Percentiles rank a stretch among this genome's conserved stretches.
Evolutionary conservation across 2,797 vertebrate species (phyloP).

Genomic region (Malacoctenus gilli): DNA sequence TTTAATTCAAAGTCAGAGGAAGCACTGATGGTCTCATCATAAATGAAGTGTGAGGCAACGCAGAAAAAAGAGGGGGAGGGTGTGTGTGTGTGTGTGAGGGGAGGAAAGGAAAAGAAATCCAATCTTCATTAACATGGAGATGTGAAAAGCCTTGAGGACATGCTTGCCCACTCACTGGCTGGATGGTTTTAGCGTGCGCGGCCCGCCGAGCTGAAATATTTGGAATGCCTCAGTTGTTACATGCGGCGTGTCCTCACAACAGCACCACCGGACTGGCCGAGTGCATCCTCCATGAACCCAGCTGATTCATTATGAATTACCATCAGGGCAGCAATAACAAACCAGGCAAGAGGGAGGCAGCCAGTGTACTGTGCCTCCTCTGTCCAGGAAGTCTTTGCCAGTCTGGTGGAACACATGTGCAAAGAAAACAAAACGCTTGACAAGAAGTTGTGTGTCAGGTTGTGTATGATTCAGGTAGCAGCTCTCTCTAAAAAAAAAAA

Average conservation of each 20-base stretch:
- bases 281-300: background rate
- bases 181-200: slow-evolving; percentile 43
- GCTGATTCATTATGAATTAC: background rate
- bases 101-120: slow-evolving; percentile 11
- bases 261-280: slow-evolving; percentile 1
- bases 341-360: background rate
- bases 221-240: slow-evolving; percentile 38
- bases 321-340: slow-evolving; percentile 5
- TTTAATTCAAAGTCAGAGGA: slow-evolving; percentile 45
- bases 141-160: slow-evolving; percentile 56
- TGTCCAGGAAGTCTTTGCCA: slow-evolving; percentile 22
- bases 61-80: slow-evolving; percentile 12
- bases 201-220: slow-evolving; percentile 58
- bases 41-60: slow-evolving; percentile 45
- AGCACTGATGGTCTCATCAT: slow-evolving; percentile 37
- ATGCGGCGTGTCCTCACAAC: slow-evolving; percentile 18
- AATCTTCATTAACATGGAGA: slow-evolving; percentile 56
- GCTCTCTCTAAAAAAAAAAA: background rate
- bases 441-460: background rate
- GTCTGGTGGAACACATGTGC: too few species aligned
- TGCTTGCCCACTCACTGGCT: slow-evolving; percentile 44
- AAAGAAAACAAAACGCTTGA: background rate
- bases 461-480: background rate
- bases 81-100: background rate
- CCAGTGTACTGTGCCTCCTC: background rate